phyloP scores from a whole-genome alignment of 2,113 vertebrate species.

The Gnathonemus longibarbis region DNA sequence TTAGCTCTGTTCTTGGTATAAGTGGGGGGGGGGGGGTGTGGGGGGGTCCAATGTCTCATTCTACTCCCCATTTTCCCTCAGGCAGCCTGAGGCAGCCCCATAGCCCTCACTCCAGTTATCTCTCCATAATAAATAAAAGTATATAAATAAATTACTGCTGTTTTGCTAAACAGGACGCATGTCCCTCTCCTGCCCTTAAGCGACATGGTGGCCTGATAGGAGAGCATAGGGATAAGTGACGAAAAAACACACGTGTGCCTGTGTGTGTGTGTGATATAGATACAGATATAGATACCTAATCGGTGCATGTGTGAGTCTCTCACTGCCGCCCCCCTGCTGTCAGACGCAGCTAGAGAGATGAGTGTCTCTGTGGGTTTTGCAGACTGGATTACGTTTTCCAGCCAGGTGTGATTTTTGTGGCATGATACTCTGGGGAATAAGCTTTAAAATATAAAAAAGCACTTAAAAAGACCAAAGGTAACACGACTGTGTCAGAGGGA shows the following conservation, averaged over 20 bases:
- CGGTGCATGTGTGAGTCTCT: neutral
- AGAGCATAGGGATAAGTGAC: neutral
- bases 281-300: neutral
- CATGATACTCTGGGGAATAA: neutral
- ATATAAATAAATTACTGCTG: conserved; percentile 22
- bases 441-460: neutral
- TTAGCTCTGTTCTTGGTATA: neutral
- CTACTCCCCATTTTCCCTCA: neutral
- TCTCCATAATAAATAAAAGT: conserved; percentile 27
- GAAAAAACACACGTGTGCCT: neutral
- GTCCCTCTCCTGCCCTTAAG: neutral
- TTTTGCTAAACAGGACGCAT: conserved; percentile 10
- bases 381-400: neutral
- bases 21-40: neutral
- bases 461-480: neutral
- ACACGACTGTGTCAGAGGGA: neutral
- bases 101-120: conserved; percentile 9
- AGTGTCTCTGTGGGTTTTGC: neutral
- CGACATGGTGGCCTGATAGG: neutral
- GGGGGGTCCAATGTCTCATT: neutral
- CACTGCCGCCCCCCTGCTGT: neutral
- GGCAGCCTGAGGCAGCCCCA: conserved; percentile 5
- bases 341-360: neutral
- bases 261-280: too few species aligned
- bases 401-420: neutral